Base-by-base conservation (phyloP, 2,888 invertebrate genomes). In the Salticus scenicus region DNA sequence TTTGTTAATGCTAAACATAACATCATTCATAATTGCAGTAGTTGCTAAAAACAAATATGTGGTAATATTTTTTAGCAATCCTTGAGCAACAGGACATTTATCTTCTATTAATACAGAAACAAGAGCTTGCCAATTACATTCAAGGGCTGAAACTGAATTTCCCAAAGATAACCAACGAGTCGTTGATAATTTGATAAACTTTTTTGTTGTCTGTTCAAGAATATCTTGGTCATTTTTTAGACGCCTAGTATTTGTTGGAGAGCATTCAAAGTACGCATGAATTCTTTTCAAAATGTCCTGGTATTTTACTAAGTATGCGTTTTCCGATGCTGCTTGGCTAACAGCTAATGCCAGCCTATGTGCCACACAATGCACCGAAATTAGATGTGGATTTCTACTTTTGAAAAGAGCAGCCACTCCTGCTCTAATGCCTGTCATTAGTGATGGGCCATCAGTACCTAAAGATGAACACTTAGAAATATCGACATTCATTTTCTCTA, bases 261-360 rank as follows among this genome's bases (percentile, higher is more conserved):
- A 70, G 10, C 17, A 24, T 37, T 37, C 41, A 37, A 70, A 70
- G 20, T 69, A 69, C 1, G 69, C 10, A 24, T 69, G 37, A 0
- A 70, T 37, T 20, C 0, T 24, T 10, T 70, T 70, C 37, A 69
- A 33, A 69, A 69, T 69, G 27, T 37, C 41, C 12, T 69, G 69
- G 20, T 69, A 69, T 33, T 69, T 69, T 8, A 69, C 37, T 17
- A 69, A 14, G 20, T 33, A 69, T 33, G 69, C 41, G 10, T 33
- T n/a, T 37, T 69, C 69, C 7, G 41, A 1, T 37, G 69, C 69
- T 33, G 33, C 69, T 69, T 69, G 69, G 1, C 69, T 69, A 69
- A 14, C n/a, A 37, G 69, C 69, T 1, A 69, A 69, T 31, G 20
- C 37, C 0, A 69, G 27, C 37, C 37, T 31, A 24, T 69, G 41